Evolutionary conservation across 2,113 vertebrate genomes (phyloP).

Genomic region (Prionailurus viverrinus): DNA sequence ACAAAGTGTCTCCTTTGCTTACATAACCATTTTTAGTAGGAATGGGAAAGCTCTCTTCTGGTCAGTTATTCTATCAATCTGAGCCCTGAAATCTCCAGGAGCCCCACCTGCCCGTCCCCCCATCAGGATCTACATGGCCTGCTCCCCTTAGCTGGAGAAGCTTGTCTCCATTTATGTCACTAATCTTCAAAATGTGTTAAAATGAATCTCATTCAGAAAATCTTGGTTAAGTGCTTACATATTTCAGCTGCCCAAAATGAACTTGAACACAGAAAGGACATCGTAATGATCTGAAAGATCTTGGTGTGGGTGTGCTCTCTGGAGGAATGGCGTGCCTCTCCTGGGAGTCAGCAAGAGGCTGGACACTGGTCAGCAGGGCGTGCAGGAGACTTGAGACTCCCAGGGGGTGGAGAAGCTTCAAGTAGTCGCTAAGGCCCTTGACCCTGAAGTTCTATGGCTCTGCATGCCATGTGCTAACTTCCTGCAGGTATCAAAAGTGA

Average conservation of each 20-base stretch:
- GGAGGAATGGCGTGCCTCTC: neutral
- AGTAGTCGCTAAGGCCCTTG: neutral
- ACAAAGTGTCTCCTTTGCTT: neutral
- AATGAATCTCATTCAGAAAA: neutral
- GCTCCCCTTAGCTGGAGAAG: neutral
- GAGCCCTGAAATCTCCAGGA: neutral
- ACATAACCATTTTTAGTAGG: neutral
- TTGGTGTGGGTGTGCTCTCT: neutral
- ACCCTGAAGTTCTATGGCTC: neutral
- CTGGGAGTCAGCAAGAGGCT: neutral
- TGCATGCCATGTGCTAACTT: too few relatives aligned
- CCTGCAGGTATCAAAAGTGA: neutral
- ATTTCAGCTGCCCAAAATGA: neutral
- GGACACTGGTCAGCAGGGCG: neutral
- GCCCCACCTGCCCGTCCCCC: neutral
- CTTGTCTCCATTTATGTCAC: neutral
- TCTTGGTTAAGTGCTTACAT: neutral
- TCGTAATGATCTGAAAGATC: neutral
- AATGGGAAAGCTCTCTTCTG: neutral
- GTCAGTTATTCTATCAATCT: neutral
- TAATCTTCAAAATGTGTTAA: neutral
- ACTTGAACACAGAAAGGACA: neutral
- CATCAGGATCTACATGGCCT: neutral
- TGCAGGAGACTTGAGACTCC: neutral
- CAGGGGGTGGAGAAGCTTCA: neutral